Conservation (phyloP, 2,888 invertebrate genomes). For the Sminthurinus aureus region DNA sequence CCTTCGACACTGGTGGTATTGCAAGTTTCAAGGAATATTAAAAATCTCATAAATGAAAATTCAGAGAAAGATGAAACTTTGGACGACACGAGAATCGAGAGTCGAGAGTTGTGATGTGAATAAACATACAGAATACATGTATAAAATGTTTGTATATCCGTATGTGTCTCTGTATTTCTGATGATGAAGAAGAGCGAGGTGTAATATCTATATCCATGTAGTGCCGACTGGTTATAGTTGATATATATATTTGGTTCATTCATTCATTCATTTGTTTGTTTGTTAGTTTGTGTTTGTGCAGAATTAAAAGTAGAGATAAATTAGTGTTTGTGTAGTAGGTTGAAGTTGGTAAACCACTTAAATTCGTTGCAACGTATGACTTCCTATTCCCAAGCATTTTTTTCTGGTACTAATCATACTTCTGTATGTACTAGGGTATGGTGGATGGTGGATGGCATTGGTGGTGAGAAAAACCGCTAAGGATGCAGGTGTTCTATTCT, state of each 20-base stretch:
- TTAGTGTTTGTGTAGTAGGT: not conserved
- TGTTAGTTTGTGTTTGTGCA: not conserved
- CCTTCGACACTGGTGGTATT: not conserved
- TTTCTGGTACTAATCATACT: constrained; percentile 12
- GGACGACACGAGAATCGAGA: too few species aligned
- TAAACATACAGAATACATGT: not conserved
- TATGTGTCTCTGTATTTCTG: not conserved
- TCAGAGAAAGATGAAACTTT: not conserved
- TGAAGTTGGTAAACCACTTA: not conserved
- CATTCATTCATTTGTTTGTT: too few species aligned
- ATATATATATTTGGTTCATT: too few species aligned
- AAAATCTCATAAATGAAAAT: not conserved
- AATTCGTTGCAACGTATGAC: not conserved
- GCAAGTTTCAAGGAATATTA: not conserved
- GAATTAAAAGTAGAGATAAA: not conserved
- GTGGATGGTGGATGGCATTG: not conserved
- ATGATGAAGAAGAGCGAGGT: too few species aligned
- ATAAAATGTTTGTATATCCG: not conserved
- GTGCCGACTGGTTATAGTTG: too few species aligned
- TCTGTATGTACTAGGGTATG: not conserved
- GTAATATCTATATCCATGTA: too few species aligned
- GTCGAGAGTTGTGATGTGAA: not conserved
- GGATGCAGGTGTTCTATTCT: constrained; percentile 28
- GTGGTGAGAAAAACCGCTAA: constrained; percentile 22
- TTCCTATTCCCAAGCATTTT: constrained; percentile 11